Base-by-base conservation (phyloP, 2,797 vertebrate genomes). In the Hirundo rustica region DNA sequence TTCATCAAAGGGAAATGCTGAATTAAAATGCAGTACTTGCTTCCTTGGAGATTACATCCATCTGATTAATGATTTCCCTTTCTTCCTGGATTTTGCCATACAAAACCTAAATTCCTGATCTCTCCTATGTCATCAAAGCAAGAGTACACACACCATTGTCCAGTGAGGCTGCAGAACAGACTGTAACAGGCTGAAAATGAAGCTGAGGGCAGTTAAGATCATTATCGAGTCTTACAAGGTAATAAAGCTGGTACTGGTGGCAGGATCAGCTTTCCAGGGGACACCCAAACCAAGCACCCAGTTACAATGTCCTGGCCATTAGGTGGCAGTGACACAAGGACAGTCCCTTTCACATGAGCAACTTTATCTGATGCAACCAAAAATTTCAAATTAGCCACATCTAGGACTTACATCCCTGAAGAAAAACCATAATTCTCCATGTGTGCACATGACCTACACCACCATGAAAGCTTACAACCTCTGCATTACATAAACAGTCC, bases 1-100 rank as follows among this genome's bases (percentile, higher is more conserved):
- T 97, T 97, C 95, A 97, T 97, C 97, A 95, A 95, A 97, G 97
- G 96, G 91, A 97, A 97, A 96, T 60, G 83, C 80, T 74, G 92
- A 97, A 97, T 97, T 93, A 94, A 96, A 98, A 98, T 97, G 90
- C 96, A 96, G 90, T 77, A 73, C 51, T 85, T 53, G 76, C 85
- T 96, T 62, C 97, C 97, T 96, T 29, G 40, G 96, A 97, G 97
- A 96, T 92, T 93, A 93, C 47, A 79, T 87, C 95, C 91, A 89
- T 89, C 91, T 96, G 95, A 97, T 97, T 95, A 97, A 97, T 72
- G 89, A 57, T 51, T 88, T 92, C 64, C 71, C 65, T 54, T 92
- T 93, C 76, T 55, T 80, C 68, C 50, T 79, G 64, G 71, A 83
- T 95, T 97, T 97, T 97, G 75, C 88, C 89, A 89, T 44, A 77